phyloP scores from a whole-genome alignment of 2,888 invertebrate genomes.

The Oscheius sp. region DNA sequence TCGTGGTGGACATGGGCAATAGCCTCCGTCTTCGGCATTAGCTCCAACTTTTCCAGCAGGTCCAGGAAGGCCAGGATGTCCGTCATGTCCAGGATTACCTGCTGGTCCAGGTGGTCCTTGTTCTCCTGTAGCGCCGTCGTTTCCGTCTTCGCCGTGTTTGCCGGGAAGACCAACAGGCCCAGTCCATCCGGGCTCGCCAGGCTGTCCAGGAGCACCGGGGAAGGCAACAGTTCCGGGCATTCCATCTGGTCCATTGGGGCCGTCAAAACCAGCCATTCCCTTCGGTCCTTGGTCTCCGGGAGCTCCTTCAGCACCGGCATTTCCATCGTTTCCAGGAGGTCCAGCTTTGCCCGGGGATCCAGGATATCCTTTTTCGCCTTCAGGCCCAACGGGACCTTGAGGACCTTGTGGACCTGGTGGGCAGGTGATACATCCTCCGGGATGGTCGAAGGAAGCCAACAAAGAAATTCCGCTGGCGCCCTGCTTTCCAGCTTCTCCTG shows the following conservation, averaged over 20 bases:
- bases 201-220: slow-evolving; percentile 60
- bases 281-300: slow-evolving; percentile 50
- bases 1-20: slow-evolving; percentile 18
- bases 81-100: slow-evolving; percentile 77
- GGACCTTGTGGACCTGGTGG: slow-evolving; percentile 56
- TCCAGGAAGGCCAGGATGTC: slow-evolving; percentile 74
- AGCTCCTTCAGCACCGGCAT: slow-evolving; percentile 46
- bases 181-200: slow-evolving; percentile 58
- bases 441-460: slow-evolving; percentile 54
- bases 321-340: slow-evolving; percentile 53
- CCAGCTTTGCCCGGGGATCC: slow-evolving; percentile 52
- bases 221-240: slow-evolving; percentile 52
- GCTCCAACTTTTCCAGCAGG: slow-evolving; percentile 42
- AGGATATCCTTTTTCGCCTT: slow-evolving; percentile 50
- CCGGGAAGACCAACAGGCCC: slow-evolving; percentile 59
- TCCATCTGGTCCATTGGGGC: slow-evolving; percentile 57
- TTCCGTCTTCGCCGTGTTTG: slow-evolving; percentile 57
- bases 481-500: slow-evolving; percentile 52
- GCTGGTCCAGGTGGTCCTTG: slow-evolving; percentile 81
- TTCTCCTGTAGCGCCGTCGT: slow-evolving; percentile 53
- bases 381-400: slow-evolving; percentile 48
- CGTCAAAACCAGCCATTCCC: slow-evolving; percentile 57
- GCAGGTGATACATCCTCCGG: slow-evolving; percentile 62
- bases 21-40: slow-evolving; percentile 45
- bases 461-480: slow-evolving; percentile 60